Conservation (phyloP, 2,113 vertebrate genomes). For the Sinocyclocheilus anshuiensis region DNA sequence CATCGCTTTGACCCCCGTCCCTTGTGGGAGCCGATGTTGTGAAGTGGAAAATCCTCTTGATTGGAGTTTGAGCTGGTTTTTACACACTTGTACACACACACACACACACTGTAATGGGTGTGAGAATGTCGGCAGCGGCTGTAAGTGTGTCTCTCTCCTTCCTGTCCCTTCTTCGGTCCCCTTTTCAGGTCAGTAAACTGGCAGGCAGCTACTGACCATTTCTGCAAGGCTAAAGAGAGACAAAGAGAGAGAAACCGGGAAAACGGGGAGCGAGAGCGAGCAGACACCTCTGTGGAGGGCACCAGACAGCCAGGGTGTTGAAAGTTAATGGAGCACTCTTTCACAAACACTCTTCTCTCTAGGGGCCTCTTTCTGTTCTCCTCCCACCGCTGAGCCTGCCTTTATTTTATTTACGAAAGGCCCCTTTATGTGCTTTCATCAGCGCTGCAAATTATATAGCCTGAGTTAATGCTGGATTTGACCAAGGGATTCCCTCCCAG, state of each 20-base stretch:
- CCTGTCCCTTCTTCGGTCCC: slow-evolving; percentile 47
- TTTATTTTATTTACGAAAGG: slow-evolving; percentile 77
- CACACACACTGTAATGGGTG: slow-evolving; percentile 24
- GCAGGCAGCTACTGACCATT: slow-evolving; percentile 20
- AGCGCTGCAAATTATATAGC: slow-evolving; percentile 70
- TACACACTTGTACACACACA: slow-evolving; percentile 26
- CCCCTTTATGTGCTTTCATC: slow-evolving; percentile 71
- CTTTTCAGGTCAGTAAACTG: slow-evolving; percentile 60
- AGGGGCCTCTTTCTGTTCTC: slow-evolving; percentile 66
- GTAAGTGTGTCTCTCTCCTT: slow-evolving; percentile 61
- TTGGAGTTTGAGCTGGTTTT: slow-evolving; percentile 77
- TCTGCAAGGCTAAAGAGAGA: slow-evolving; percentile 49
- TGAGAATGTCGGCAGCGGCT: slow-evolving; percentile 56
- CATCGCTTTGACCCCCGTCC: slow-evolving; percentile 76
- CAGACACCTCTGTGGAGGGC: slow-evolving; percentile 67
- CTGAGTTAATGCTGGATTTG: slow-evolving; percentile 65
- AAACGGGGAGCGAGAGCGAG: slow-evolving; percentile 47
- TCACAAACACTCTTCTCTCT: slow-evolving; percentile 58
- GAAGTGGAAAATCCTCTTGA: slow-evolving; percentile 80
- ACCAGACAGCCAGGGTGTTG: slow-evolving; percentile 67
- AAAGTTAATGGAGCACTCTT: slow-evolving; percentile 66
- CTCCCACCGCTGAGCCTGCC: slow-evolving; percentile 70
- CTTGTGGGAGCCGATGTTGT: slow-evolving; percentile 73
- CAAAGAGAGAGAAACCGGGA: slow-evolving; percentile 44
- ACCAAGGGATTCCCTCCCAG: background rate